A percentile compares a stretch with the other conserved stretches of the same genome.
Evolutionary conservation across 2,888 invertebrate species (phyloP).

Genomic region (Sthenelais limicola): DNA sequence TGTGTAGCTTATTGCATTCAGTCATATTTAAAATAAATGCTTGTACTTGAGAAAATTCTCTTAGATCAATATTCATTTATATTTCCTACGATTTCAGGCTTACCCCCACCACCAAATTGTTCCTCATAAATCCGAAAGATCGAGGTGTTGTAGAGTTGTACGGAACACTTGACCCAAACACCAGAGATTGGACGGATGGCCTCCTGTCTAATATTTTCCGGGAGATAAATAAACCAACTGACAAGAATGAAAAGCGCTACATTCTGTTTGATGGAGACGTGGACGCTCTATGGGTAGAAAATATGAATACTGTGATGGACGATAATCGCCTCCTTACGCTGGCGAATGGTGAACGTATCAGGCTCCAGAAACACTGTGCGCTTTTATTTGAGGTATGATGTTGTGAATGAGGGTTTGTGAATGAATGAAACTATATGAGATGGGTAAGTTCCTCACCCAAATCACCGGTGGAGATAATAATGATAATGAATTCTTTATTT

Average conservation of each 20-base stretch:
- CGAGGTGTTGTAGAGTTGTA: slow-evolving; percentile 91
- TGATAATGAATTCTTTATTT: no score
- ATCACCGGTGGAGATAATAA: no score
- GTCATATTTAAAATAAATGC: background rate
- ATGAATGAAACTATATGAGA: no score
- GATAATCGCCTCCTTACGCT: slow-evolving; percentile 91
- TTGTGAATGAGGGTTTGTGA: background rate
- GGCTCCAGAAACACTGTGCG: slow-evolving; percentile 85
- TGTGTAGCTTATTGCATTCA: background rate
- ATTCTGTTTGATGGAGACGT: slow-evolving; percentile 95
- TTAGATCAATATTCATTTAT: background rate
- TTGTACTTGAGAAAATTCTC: background rate
- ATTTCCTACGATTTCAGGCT: slow-evolving; percentile 72
- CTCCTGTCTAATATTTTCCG: slow-evolving; percentile 91
- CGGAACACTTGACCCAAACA: slow-evolving; percentile 87
- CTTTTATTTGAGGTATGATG: slow-evolving; percentile 84
- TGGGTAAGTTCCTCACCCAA: no score
- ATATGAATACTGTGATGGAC: slow-evolving; percentile 98
- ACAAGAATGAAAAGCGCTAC: slow-evolving; percentile 83
- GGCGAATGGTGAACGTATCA: slow-evolving; percentile 91
- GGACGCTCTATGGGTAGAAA: slow-evolving; percentile 95
- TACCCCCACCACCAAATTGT: slow-evolving; percentile 85
- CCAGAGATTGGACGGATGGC: slow-evolving; percentile 95
- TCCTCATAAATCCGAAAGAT: slow-evolving; percentile 89
- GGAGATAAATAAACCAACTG: slow-evolving; percentile 86